A percentile compares a stretch with the other conserved stretches of the same genome.
phyloP scores from a whole-genome alignment of 2,888 invertebrate genomes.

The Calliopum simillimum region DNA sequence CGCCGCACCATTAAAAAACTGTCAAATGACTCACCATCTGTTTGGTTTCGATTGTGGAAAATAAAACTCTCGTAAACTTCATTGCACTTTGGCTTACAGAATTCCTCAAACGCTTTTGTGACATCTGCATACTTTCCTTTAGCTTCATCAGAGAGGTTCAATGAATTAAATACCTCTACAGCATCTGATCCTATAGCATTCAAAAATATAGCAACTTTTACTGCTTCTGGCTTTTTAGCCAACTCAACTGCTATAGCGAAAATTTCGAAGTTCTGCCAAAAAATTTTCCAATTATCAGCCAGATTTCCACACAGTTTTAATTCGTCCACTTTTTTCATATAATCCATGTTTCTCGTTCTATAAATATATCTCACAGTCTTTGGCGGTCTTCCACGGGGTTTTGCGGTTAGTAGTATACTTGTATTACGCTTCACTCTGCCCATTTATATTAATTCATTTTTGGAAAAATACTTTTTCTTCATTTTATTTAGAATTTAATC shows the following conservation, averaged over 20 bases:
- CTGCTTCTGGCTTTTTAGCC: background rate
- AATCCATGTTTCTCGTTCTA: background rate
- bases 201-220: slow-evolving; percentile 47
- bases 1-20: slow-evolving; percentile 42
- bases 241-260: slow-evolving; percentile 37
- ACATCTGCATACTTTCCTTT: slow-evolving; percentile 43
- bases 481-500: no score
- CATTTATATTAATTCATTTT: background rate
- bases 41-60: slow-evolving; percentile 39
- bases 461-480: background rate
- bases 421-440: background rate
- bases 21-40: slow-evolving; percentile 43
- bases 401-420: background rate
- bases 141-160: slow-evolving; percentile 40
- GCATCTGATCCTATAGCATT: slow-evolving; percentile 51
- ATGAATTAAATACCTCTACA: slow-evolving; percentile 50
- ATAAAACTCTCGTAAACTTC: slow-evolving; percentile 39
- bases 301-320: slow-evolving; percentile 44
- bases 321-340: slow-evolving; percentile 15
- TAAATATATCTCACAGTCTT: background rate
- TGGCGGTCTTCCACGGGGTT: slow-evolving; percentile 5
- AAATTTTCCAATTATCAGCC: slow-evolving; percentile 50
- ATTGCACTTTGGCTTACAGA: slow-evolving; percentile 41
- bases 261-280: slow-evolving; percentile 48
- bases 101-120: slow-evolving; percentile 44